phyloP scores from a whole-genome alignment of 2,888 invertebrate species.

The Drosophila colorata region DNA sequence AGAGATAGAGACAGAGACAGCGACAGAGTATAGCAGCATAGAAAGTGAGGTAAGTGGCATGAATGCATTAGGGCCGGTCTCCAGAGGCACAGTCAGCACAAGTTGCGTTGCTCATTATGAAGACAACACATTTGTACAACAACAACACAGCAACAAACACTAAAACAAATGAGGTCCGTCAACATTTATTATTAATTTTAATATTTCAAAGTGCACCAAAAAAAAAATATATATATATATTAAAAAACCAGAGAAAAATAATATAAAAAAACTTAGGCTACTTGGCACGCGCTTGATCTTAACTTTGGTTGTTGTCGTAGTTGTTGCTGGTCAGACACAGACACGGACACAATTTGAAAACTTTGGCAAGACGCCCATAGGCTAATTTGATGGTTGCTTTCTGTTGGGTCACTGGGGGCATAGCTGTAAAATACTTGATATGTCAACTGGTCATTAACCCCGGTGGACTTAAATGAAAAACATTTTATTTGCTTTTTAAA shows the following conservation, averaged over 20 bases:
- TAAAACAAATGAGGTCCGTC: constrained; percentile 53
- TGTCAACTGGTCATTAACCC: constrained; percentile 8
- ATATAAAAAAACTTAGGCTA: constrained; percentile 12
- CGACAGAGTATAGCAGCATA: background rate
- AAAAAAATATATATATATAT: constrained; percentile 20
- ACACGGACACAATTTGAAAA: background rate
- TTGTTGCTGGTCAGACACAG: background rate
- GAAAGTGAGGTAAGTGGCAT: constrained; percentile 2
- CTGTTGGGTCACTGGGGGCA: constrained; percentile 1
- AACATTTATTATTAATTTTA: constrained; percentile 77
- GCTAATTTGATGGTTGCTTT: constrained; percentile 27
- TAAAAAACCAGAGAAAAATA: constrained; percentile 1
- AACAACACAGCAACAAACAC: constrained; percentile 30
- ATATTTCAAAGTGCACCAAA: constrained; percentile 65
- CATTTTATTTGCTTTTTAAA: too few species aligned
- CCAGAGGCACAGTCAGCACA: constrained; percentile 25
- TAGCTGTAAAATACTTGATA: constrained; percentile 22
- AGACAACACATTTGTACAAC: constrained; percentile 50
- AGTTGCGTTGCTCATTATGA: constrained; percentile 43
- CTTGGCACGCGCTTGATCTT: constrained; percentile 30
- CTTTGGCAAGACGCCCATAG: constrained; percentile 6
- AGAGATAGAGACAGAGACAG: background rate
- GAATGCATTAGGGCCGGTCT: constrained; percentile 21
- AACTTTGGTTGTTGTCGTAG: constrained; percentile 3
- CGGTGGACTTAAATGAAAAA: background rate